Conservation (phyloP, 2,113 vertebrate species). For the Balaeniceps rex region DNA sequence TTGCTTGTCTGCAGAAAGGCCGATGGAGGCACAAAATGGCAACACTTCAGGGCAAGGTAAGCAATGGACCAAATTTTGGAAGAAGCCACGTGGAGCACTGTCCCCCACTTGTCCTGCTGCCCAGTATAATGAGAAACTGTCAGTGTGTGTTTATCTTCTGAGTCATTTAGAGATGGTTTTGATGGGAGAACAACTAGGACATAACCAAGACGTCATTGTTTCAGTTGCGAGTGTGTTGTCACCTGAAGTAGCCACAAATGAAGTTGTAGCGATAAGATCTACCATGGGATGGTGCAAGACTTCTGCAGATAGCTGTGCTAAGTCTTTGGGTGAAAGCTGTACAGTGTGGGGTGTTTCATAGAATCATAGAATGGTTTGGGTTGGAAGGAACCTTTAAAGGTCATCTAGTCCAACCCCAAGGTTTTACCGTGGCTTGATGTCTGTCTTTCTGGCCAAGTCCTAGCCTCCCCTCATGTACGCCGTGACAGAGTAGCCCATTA, state of each 20-base stretch:
- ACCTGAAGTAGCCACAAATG: background rate
- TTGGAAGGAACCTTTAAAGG: background rate
- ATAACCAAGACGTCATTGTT: background rate
- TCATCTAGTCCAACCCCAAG: background rate
- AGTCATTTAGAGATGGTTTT: background rate
- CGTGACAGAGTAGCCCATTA: accelerated
- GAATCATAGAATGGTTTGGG: background rate
- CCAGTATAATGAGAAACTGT: background rate
- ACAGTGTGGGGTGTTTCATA: background rate
- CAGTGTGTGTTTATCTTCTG: background rate
- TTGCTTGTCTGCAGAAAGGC: slow-evolving; percentile 71
- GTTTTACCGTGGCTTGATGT: background rate
- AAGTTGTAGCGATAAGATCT: background rate
- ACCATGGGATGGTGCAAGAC: background rate
- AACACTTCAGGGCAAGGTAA: slow-evolving; percentile 75
- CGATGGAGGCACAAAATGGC: slow-evolving; percentile 82
- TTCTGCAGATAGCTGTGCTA: background rate
- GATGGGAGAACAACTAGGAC: background rate
- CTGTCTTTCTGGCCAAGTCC: background rate
- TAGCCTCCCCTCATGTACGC: accelerated
- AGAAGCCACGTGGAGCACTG: background rate
- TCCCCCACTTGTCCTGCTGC: background rate
- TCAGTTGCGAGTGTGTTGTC: background rate
- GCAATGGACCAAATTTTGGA: background rate
- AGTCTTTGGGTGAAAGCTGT: background rate